A percentile compares a stretch with the other conserved stretches of the same genome.
Conservation (phyloP, 2,888 invertebrate species). For the Hyposoter didymator region DNA sequence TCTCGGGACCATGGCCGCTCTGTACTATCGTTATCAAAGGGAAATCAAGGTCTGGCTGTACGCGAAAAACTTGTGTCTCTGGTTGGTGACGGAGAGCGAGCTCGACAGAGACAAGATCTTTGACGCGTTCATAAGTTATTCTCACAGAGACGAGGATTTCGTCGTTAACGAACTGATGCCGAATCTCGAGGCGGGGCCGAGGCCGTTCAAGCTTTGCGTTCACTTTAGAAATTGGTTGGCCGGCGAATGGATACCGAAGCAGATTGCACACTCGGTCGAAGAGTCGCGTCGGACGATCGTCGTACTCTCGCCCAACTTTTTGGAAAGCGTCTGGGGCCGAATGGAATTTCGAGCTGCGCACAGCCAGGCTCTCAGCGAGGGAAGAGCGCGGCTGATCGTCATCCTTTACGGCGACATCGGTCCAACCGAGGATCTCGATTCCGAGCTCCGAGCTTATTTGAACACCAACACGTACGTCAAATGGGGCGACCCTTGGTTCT, state of each 20-base stretch:
- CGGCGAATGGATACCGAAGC: slow-evolving; percentile 90
- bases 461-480: slow-evolving; percentile 92
- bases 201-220: slow-evolving; percentile 89
- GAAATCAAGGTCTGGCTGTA: slow-evolving; percentile 90
- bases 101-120: slow-evolving; percentile 89
- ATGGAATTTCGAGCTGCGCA: slow-evolving; percentile 92
- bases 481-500: slow-evolving; percentile 94
- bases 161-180: slow-evolving; percentile 88
- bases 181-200: slow-evolving; percentile 87
- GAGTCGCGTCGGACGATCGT: slow-evolving; percentile 90
- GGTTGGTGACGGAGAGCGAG: slow-evolving; percentile 89
- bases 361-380: slow-evolving; percentile 88
- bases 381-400: slow-evolving; percentile 89
- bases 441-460: slow-evolving; percentile 89
- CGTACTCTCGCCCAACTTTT: slow-evolving; percentile 89
- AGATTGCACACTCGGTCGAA: slow-evolving; percentile 89
- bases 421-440: slow-evolving; percentile 87
- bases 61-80: slow-evolving; percentile 87
- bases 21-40: slow-evolving; percentile 86
- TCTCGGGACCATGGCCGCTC: slow-evolving; percentile 83
- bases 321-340: slow-evolving; percentile 91
- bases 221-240: slow-evolving; percentile 91
- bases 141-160: slow-evolving; percentile 91
- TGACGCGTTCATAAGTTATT: slow-evolving; percentile 93
- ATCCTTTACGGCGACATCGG: slow-evolving; percentile 90